Percentiles rank a stretch among this genome's conserved stretches.
Evolutionary conservation across 2,797 vertebrate genomes (phyloP).

Genomic region (Propithecus deckenii): DNA sequence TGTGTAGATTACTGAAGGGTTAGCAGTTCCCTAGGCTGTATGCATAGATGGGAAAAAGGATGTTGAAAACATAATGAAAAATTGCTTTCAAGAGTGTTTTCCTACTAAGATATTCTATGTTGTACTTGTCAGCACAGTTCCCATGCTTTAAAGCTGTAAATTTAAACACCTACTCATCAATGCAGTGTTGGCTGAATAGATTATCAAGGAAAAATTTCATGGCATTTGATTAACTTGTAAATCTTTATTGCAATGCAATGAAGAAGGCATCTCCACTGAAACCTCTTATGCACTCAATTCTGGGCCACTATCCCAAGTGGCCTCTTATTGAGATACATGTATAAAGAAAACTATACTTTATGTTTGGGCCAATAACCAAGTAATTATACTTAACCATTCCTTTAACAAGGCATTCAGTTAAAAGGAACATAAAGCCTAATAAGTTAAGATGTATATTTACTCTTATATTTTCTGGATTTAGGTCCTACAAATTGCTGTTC

Average conservation of each 20-base stretch:
- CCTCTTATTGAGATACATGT: background rate
- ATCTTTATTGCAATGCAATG: constrained; percentile 8
- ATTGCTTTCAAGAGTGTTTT: constrained; percentile 31
- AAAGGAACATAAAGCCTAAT: constrained; percentile 33
- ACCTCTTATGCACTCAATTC: background rate
- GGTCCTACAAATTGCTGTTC: background rate
- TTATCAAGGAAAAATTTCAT: background rate
- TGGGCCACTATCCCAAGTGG: background rate
- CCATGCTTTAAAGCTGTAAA: constrained; percentile 24
- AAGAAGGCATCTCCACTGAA: constrained; percentile 27
- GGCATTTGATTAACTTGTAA: constrained; percentile 39
- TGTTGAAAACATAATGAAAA: background rate
- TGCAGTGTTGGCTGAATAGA: background rate
- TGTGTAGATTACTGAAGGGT: background rate
- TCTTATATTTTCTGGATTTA: background rate
- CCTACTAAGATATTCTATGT: background rate
- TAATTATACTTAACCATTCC: background rate
- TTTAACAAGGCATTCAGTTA: constrained; percentile 34
- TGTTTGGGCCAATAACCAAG: background rate
- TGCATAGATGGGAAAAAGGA: background rate
- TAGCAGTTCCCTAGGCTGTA: background rate
- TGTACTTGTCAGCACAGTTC: background rate
- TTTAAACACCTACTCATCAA: background rate
- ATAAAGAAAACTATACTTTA: constrained; percentile 2
- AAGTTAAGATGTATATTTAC: background rate